These are phyloP conservation scores for Panagrolaimus sp. DNA, from an alignment of 1,140 invertebrate species.

Conservation along the genomic window DNA sequence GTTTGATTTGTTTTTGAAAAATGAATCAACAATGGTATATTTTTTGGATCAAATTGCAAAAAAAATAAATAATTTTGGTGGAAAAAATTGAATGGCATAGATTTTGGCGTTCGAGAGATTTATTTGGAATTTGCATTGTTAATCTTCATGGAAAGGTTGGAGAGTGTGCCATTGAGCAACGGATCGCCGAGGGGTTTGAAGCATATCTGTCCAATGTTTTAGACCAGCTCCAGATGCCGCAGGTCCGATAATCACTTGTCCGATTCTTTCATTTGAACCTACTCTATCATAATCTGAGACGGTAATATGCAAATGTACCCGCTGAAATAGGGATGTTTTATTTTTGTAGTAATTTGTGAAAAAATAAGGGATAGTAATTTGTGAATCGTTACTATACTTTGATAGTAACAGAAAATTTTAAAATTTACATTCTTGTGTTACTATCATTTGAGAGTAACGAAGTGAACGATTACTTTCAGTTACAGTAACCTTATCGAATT, in stretches of 20 bases:
- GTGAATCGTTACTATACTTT: no score
- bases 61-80: no score
- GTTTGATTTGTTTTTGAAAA: no score
- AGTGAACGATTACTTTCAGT: background rate
- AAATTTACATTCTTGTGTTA: no score
- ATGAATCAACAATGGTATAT: no score
- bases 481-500: no score
- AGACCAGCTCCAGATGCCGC: conserved; percentile 71
- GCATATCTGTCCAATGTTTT: conserved; percentile 87
- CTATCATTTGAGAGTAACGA: no score
- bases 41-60: no score
- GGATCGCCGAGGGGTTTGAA: conserved; percentile 83
- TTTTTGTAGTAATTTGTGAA: background rate
- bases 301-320: conserved; percentile 56
- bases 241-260: conserved; percentile 73
- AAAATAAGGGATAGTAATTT: background rate
- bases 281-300: conserved; percentile 70
- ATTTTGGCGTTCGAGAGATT: background rate
- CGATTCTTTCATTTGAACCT: conserved; percentile 78
- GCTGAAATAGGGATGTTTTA: conserved; percentile 34
- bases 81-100: no score
- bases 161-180: conserved; percentile 73
- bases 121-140: conserved; percentile 7
- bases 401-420: no score
- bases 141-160: conserved; percentile 60